A percentile compares a stretch with the other conserved stretches of the same genome.
phyloP scores from a whole-genome alignment of 64 coral and sea anemone genomes.

The Pocillopora damicornis region DNA sequence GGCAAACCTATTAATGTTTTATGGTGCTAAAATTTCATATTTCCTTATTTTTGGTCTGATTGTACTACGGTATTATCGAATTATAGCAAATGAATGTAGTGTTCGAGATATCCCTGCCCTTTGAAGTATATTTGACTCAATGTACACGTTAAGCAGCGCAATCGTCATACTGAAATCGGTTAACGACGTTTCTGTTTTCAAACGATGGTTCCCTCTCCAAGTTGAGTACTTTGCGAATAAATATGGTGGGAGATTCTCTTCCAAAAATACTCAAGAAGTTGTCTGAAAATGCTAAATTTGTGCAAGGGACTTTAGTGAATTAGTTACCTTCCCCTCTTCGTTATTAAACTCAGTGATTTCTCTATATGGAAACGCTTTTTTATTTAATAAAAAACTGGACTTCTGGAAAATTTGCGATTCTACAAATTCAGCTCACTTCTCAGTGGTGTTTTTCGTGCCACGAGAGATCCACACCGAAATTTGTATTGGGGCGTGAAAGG shows the following conservation, averaged over 20 bases:
- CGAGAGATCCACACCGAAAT: background rate
- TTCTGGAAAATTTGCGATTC: background rate
- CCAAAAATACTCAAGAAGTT: no score
- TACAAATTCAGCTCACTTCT: background rate
- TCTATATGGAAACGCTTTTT: background rate
- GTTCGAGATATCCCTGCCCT: background rate
- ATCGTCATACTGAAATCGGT: background rate
- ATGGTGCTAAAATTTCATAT: background rate
- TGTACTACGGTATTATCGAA: background rate
- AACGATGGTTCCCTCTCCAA: background rate
- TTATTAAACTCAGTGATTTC: background rate
- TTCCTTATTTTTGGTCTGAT: background rate
- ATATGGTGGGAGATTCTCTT: background rate
- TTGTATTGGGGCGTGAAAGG: background rate
- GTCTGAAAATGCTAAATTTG: no score
- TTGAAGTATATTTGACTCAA: background rate
- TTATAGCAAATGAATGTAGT: background rate
- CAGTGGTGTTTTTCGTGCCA: background rate
- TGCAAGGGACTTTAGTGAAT: background rate
- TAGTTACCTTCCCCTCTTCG: background rate
- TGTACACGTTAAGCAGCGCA: background rate
- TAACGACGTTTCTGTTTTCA: background rate
- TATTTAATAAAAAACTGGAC: background rate
- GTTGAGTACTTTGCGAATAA: background rate
- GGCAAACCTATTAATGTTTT: slow-evolving; percentile 1